Percentiles rank a stretch among this genome's conserved stretches.
These are phyloP conservation scores for Rhipidura dahli DNA, from an alignment of 2,113 vertebrate species.

Conservation along the genomic window DNA sequence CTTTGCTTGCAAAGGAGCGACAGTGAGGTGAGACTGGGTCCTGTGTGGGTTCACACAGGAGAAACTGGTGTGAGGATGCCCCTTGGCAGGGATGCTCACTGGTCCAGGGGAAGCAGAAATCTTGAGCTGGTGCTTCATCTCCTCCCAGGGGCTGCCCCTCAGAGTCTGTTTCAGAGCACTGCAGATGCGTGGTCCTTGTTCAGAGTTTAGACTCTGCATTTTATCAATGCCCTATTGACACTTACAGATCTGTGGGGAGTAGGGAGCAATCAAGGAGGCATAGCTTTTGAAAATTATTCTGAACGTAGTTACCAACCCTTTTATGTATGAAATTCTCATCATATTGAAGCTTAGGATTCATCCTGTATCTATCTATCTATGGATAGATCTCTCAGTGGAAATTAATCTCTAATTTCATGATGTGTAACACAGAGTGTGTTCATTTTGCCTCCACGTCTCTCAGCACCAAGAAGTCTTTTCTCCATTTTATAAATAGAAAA, in stretches of 20 bases:
- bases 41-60: not conserved
- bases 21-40: not conserved
- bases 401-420: not conserved
- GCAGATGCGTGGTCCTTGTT: not conserved
- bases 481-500: not conserved
- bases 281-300: not conserved
- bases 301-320: not conserved
- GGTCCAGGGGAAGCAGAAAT: not conserved
- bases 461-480: not conserved
- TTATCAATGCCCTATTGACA: not conserved
- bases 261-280: not conserved
- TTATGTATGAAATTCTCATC: not conserved
- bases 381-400: not conserved
- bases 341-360: not conserved
- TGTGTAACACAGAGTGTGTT: not conserved
- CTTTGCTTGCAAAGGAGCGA: not conserved
- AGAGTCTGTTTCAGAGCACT: not conserved
- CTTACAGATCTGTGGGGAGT: not conserved
- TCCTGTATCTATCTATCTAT: not conserved
- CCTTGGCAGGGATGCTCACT: not conserved
- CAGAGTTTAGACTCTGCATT: not conserved
- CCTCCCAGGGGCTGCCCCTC: accelerated
- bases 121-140: not conserved
- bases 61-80: accelerated
- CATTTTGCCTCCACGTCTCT: not conserved